Evolutionary conservation across 2,113 vertebrate genomes (phyloP).

Genomic region (Climacteris rufus): DNA sequence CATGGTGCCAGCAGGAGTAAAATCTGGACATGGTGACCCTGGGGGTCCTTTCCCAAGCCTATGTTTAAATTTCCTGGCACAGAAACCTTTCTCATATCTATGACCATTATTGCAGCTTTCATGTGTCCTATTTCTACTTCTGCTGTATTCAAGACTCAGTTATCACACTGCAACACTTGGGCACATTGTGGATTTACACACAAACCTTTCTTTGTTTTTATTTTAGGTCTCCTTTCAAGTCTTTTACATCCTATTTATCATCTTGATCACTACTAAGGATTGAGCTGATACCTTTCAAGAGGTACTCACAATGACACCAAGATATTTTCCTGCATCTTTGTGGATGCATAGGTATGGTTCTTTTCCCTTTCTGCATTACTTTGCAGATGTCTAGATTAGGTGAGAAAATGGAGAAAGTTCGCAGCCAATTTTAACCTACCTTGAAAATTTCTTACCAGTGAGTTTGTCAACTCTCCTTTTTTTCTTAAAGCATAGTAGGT

Average conservation of each 20-base stretch:
- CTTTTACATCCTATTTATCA: background rate
- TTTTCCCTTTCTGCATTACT: background rate
- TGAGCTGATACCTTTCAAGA: background rate
- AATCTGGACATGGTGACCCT: background rate
- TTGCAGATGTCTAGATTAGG: background rate
- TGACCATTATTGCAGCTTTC: background rate
- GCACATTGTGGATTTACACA: background rate
- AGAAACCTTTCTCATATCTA: background rate
- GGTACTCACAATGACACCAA: background rate
- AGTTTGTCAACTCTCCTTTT: background rate
- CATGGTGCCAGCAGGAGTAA: background rate
- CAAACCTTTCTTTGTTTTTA: background rate
- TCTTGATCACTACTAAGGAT: background rate
- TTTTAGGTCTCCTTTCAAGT: background rate
- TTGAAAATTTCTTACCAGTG: background rate
- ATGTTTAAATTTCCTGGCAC: background rate
- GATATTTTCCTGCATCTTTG: background rate
- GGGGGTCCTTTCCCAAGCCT: background rate
- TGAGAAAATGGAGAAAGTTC: background rate
- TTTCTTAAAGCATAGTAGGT: background rate
- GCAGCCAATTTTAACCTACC: background rate
- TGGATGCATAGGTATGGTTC: background rate
- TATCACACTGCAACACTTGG: background rate
- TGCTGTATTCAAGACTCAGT: background rate
- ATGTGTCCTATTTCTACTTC: background rate